Evolutionary conservation across 2,797 vertebrate species (phyloP).

Genomic region (Enteromius anoplus): DNA sequence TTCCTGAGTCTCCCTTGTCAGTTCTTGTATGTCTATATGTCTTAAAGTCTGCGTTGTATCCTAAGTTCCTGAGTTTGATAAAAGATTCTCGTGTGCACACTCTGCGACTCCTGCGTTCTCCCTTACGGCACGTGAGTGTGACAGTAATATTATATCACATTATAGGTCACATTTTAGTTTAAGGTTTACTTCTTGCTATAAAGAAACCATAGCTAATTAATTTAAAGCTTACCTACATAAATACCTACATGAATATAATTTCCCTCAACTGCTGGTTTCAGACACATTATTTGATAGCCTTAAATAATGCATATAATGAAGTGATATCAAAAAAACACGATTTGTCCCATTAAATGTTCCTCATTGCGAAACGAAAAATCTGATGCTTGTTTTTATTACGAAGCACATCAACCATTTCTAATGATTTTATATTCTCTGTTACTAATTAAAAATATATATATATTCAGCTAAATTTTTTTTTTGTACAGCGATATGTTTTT

Average conservation of each 20-base stretch:
- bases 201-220: background rate
- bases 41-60: too few species aligned
- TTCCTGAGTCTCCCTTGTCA: too few species aligned
- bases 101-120: too few species aligned
- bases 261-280: background rate
- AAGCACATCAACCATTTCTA: conserved; percentile 40
- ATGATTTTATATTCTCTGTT: conserved; percentile 41
- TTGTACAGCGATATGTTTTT: background rate
- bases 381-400: conserved; percentile 25
- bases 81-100: too few species aligned
- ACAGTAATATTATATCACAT: background rate
- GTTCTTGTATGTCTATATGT: too few species aligned
- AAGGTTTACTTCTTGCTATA: background rate
- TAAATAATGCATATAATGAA: conserved; percentile 15
- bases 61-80: too few species aligned
- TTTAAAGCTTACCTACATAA: background rate
- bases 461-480: background rate
- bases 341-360: conserved; percentile 38
- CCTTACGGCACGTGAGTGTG: too few species aligned
- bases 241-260: background rate
- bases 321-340: background rate
- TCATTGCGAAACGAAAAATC: conserved; percentile 9
- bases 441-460: background rate
- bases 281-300: background rate
- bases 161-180: background rate